Conservation (phyloP, 2,888 invertebrate species). For the Acronicta aceris region DNA sequence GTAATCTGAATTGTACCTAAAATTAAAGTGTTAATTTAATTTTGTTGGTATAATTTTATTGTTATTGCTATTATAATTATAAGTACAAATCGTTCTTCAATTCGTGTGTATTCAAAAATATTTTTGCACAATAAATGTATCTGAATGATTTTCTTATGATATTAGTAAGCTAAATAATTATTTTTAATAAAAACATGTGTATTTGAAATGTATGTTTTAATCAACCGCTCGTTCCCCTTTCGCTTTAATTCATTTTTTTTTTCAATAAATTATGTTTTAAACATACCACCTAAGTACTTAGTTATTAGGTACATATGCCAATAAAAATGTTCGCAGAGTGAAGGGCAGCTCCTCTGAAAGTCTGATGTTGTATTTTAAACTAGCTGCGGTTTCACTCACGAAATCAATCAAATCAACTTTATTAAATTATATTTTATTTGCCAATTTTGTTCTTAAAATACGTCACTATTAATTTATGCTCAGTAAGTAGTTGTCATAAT, state of each 20-base stretch:
- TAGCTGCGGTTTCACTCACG: too few relatives aligned
- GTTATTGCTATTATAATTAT: conserved; percentile 27
- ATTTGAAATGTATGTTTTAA: conserved; percentile 15
- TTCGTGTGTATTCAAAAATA: conserved; percentile 26
- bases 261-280: too few relatives aligned
- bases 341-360: too few relatives aligned
- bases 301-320: too few relatives aligned
- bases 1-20: conserved; percentile 10
- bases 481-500: too few relatives aligned
- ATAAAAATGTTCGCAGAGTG: too few relatives aligned
- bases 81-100: conserved; percentile 20
- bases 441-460: too few relatives aligned
- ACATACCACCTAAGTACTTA: too few relatives aligned
- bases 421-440: too few relatives aligned
- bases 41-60: conserved; percentile 27
- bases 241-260: conserved; percentile 37
- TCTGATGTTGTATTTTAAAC: too few relatives aligned
- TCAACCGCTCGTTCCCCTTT: neutral
- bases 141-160: conserved; percentile 32
- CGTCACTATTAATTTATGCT: too few relatives aligned
- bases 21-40: conserved; percentile 23
- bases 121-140: conserved; percentile 47
- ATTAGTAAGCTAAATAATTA: conserved; percentile 48
- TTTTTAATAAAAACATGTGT: conserved; percentile 56
- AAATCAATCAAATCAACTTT: too few relatives aligned